Evolutionary conservation across 2,797 vertebrate species (phyloP).

Genomic region (Pogoniulus pusillus): DNA sequence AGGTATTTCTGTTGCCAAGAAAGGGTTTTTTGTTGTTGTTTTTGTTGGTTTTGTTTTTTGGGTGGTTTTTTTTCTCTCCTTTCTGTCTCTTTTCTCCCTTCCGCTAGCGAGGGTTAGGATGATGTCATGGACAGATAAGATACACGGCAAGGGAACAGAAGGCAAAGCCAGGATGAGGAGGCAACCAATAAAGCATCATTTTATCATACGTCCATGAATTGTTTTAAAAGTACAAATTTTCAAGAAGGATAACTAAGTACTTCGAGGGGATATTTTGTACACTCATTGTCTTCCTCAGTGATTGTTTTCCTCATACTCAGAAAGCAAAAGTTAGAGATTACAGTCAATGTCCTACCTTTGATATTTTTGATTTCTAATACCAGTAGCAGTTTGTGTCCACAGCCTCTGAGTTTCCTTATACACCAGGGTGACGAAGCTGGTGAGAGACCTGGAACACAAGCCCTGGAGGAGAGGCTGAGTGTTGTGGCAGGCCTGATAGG

Average conservation of each 20-base stretch:
- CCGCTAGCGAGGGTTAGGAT: conserved; percentile 42
- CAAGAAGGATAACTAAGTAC: background rate
- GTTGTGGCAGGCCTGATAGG: no score
- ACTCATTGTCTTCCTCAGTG: background rate
- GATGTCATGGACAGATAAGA: conserved; percentile 41
- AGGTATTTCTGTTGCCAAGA: conserved; percentile 91
- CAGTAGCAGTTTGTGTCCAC: background rate
- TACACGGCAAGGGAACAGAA: conserved; percentile 11
- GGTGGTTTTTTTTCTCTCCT: background rate
- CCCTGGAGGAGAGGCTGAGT: no score
- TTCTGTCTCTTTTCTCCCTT: background rate
- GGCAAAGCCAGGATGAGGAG: background rate
- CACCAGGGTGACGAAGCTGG: no score
- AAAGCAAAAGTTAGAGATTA: background rate
- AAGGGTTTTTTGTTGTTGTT: background rate
- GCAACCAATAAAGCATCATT: background rate
- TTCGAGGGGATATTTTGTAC: background rate
- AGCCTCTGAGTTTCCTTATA: background rate
- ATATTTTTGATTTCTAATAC: background rate
- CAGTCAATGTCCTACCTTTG: background rate
- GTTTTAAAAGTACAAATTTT: background rate
- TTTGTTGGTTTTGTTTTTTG: no score
- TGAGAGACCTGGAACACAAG: no score
- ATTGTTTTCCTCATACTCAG: background rate
- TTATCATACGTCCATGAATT: background rate